phyloP scores from a whole-genome alignment of 2,113 vertebrate genomes.

The Larimichthys polyactis region DNA sequence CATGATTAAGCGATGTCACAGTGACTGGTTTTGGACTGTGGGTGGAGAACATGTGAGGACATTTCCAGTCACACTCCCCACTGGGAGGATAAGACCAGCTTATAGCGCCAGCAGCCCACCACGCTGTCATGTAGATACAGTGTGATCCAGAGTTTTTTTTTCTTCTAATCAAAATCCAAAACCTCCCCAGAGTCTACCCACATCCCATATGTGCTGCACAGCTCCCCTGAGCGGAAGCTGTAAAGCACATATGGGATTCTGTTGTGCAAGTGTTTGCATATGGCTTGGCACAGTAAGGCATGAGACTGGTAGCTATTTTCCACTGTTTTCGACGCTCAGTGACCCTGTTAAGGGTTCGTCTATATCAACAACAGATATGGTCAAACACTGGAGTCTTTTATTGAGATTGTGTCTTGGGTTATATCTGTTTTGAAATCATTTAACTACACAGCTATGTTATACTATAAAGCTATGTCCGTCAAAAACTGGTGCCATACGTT shows the following conservation, averaged over 20 bases:
- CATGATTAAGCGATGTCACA: background rate
- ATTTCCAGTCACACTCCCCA: constrained; percentile 36
- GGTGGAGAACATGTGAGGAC: constrained; percentile 33
- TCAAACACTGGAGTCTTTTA: background rate
- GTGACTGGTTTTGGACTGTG: constrained; percentile 17
- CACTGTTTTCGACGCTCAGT: background rate
- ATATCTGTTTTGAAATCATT: background rate
- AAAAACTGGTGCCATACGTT: too few relatives aligned
- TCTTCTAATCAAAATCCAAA: background rate
- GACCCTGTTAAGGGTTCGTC: background rate
- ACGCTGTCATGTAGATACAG: constrained; percentile 40
- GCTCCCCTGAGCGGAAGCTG: background rate
- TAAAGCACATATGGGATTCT: constrained; percentile 1
- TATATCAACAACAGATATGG: background rate
- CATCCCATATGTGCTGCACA: background rate
- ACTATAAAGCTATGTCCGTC: background rate
- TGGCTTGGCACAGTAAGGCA: constrained; percentile 5
- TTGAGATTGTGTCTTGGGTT: background rate
- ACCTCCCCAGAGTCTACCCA: background rate
- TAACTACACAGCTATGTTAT: background rate
- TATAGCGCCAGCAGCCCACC: constrained; percentile 41
- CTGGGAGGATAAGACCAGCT: constrained; percentile 50
- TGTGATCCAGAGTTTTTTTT: background rate
- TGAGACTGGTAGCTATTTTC: background rate
- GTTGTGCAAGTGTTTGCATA: constrained; percentile 23